Base-by-base conservation (phyloP, 2,113 vertebrate species). In the Esox niger region DNA sequence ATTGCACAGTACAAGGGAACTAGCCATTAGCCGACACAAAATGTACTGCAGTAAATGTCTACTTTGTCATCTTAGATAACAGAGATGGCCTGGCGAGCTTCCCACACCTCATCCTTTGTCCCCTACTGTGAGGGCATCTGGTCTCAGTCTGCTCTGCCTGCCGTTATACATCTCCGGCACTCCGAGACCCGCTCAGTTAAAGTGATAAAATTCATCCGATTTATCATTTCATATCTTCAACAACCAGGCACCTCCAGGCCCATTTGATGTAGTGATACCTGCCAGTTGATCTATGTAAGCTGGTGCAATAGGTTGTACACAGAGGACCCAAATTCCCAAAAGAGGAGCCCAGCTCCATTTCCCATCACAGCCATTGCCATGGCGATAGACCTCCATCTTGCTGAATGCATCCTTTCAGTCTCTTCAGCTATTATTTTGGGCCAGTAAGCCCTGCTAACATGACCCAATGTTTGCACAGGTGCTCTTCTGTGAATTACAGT, bases 121-220 rank as follows among this genome's bases (percentile, higher is more conserved):
- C 38, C 33, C 63, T 64, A 23, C 52, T 74, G 60, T 54, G 32
- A 43, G 49, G 57, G 62, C 47, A 52, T 52, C 47, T 52, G 47
- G 47, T 52, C 60, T 70, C 69, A 43, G 38, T 43, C 38, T 15
- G 38, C 15, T 15, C 71, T 72, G 68, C 66, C 73, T 82, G n/a
- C 79, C 76, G 76, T 70, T 69, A 35, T 25, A 11, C 73, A 17
- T 10, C 74, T 68, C 57, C 62, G 64, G 31, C 69, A 79, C 26
- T 66, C 76, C 55, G 71, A 71, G 81, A 84, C 83, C 73, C 82
- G 78, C 79, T 84, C 69, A 79, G 73, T 73, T 52, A 57, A 64
- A 62, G 73, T 69, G 66, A 30, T 43, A 35, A 17, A 68, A 74
- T 74, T 79, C 27, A 77, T 79, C 68, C 76, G 78, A 82, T 79